Evolutionary conservation across 2,113 vertebrate species (phyloP).

Genomic region (Stigmatopora nigra): DNA sequence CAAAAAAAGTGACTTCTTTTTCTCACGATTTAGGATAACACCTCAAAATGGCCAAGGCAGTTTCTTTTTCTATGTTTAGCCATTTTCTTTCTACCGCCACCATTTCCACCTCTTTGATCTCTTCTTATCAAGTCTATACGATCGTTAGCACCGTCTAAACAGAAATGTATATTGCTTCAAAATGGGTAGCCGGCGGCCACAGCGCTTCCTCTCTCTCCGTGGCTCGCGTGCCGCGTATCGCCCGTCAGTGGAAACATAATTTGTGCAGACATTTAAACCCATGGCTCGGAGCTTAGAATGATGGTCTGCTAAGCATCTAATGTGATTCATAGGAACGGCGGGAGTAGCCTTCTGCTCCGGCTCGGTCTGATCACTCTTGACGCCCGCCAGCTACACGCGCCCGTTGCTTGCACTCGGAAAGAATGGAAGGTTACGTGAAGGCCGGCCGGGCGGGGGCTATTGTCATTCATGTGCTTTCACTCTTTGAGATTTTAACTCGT

Average conservation of each 20-base stretch:
- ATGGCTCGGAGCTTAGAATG: slow-evolving; percentile 24
- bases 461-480: neutral
- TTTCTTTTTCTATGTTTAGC: neutral
- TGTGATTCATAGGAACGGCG: slow-evolving; percentile 32
- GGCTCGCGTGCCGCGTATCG: neutral
- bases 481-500: neutral
- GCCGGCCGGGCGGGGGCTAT: neutral
- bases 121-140: slow-evolving; percentile 11
- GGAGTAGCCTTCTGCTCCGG: slow-evolving; percentile 10
- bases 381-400: slow-evolving; percentile 10
- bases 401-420: slow-evolving; percentile 4
- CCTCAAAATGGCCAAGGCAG: neutral
- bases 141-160: slow-evolving; percentile 6
- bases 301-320: slow-evolving; percentile 18
- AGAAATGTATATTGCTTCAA: slow-evolving; percentile 5
- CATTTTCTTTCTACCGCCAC: neutral
- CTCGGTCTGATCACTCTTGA: slow-evolving; percentile 9
- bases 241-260: slow-evolving; percentile 21
- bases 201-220: slow-evolving; percentile 4
- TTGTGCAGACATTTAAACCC: slow-evolving; percentile 18
- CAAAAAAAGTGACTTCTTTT: neutral
- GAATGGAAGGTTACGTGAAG: slow-evolving; percentile 5
- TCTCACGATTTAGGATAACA: neutral
- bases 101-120: slow-evolving; percentile 1
- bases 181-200: slow-evolving; percentile 7